A percentile compares a stretch with the other conserved stretches of the same genome.
These are phyloP conservation scores for Chaenocephalus aceratus DNA, from an alignment of 2,113 vertebrate genomes.

Conservation along the genomic window DNA sequence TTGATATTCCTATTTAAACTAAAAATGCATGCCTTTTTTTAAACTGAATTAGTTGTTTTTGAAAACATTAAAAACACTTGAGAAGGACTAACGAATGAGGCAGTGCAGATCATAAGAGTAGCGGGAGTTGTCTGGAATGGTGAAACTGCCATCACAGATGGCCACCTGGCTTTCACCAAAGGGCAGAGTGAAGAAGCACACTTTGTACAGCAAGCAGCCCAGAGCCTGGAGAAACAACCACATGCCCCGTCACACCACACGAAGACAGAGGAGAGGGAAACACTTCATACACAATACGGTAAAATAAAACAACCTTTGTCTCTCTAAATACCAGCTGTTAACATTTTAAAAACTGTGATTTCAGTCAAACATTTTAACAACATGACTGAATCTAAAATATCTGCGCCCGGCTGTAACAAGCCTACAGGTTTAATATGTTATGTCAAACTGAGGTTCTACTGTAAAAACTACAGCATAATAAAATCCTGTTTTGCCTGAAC, in stretches of 20 bases:
- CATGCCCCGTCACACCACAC: constrained; percentile 36
- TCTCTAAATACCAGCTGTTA: constrained; percentile 12
- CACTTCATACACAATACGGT: constrained; percentile 18
- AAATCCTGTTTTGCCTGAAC: background rate
- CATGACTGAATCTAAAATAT: background rate
- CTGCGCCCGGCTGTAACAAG: background rate
- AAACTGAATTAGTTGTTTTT: constrained; percentile 14
- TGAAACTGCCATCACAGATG: constrained; percentile 98
- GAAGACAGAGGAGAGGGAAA: constrained; percentile 7
- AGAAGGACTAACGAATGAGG: constrained; percentile 91
- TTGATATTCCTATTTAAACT: background rate
- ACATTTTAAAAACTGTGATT: background rate
- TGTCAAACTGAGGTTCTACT: background rate
- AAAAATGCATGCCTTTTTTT: background rate
- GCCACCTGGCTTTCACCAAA: constrained; percentile 99
- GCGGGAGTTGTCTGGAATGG: constrained; percentile 97
- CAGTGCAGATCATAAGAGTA: constrained; percentile 99
- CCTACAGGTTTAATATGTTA: background rate
- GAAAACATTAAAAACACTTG: background rate
- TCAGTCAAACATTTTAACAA: too few species aligned
- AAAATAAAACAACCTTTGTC: background rate
- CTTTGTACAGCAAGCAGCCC: constrained; percentile 97
- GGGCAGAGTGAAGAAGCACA: constrained; percentile 98
- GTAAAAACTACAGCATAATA: background rate
- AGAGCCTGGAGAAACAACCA: constrained; percentile 86